These are phyloP conservation scores for Gobiocypris rarus DNA, from an alignment of 2,113 vertebrate species.

Conservation along the genomic window DNA sequence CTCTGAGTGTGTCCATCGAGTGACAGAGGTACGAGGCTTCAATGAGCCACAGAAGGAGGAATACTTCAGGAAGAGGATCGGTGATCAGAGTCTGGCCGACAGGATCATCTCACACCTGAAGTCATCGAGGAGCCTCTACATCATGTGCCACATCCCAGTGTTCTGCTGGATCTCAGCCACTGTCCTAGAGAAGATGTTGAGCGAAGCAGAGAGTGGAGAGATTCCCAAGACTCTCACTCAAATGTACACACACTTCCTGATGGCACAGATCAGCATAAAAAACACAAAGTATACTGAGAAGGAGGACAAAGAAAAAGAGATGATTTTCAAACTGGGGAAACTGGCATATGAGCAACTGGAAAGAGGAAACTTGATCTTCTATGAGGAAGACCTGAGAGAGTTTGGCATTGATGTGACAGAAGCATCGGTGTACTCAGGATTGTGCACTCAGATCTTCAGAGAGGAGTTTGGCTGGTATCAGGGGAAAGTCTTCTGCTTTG, in stretches of 20 bases:
- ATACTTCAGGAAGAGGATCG: neutral
- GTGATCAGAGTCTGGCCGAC: conserved; percentile 14
- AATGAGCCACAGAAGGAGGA: no score
- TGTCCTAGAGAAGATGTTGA: conserved; percentile 34
- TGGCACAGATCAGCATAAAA: conserved; percentile 27
- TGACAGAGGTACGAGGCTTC: no score
- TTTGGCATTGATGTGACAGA: no score
- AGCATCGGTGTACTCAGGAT: no score
- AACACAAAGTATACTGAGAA: conserved; percentile 7
- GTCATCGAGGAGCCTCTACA: conserved; percentile 35
- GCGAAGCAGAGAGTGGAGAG: neutral
- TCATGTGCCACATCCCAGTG: conserved; percentile 48
- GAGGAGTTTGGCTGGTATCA: neutral
- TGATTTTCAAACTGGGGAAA: conserved; percentile 40
- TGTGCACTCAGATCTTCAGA: no score
- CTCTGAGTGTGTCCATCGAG: no score
- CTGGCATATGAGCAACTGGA: conserved; percentile 43
- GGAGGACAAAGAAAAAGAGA: neutral
- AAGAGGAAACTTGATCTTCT: conserved; percentile 15
- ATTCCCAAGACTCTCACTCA: conserved; percentile 44
- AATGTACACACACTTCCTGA: conserved; percentile 39
- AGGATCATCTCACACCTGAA: conserved; percentile 21
- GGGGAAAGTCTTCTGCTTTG: conserved; percentile 44
- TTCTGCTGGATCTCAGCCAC: conserved; percentile 46
- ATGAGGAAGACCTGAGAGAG: no score